A percentile compares a stretch with the other conserved stretches of the same genome.
These are phyloP conservation scores for Virgularia gustaviana DNA, from an alignment of 92 coral and sea anemone genomes.

Conservation along the genomic window DNA sequence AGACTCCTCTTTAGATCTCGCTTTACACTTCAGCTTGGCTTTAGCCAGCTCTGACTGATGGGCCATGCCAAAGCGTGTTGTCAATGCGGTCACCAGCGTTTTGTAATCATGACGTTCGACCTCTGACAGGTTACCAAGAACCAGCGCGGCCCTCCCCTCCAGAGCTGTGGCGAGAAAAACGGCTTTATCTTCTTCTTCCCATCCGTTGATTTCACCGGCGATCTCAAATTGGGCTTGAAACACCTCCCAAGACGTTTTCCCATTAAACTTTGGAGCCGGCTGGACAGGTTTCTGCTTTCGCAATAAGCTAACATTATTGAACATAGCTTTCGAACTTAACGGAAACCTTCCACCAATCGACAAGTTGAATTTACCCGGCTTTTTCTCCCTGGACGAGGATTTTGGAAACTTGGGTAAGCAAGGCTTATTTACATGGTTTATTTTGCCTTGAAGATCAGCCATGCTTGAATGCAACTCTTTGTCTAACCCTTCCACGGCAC, in stretches of 20 bases:
- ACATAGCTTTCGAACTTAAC: too few species aligned
- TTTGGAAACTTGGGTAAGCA: not conserved
- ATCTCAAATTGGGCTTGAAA: slow-evolving; percentile 10
- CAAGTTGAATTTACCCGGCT: too few species aligned
- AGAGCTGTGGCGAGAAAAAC: slow-evolving; percentile 6
- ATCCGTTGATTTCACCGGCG: not conserved
- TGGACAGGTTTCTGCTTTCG: slow-evolving; percentile 9
- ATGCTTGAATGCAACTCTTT: not conserved
- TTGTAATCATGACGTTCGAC: not conserved
- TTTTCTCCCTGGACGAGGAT: too few species aligned
- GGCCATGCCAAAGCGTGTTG: slow-evolving; percentile 28
- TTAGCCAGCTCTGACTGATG: slow-evolving; percentile 45
- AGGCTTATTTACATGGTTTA: not conserved
- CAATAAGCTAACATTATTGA: too few species aligned
- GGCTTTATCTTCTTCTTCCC: slow-evolving; percentile 5
- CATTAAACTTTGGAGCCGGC: not conserved
- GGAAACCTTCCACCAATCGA: too few species aligned
- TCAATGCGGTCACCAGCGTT: slow-evolving; percentile 1
- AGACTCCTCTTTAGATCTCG: slow-evolving; percentile 22
- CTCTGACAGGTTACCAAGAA: slow-evolving; percentile 3
- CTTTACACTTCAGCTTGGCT: slow-evolving; percentile 22
- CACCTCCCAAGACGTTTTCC: slow-evolving; percentile 7
- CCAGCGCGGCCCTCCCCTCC: slow-evolving; percentile 2
- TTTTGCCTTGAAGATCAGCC: slow-evolving; percentile 12
- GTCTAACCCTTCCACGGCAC: slow-evolving; percentile 1